These are phyloP conservation scores for Tinea pellionella DNA, from an alignment of 2,888 invertebrate species.

Conservation along the genomic window DNA sequence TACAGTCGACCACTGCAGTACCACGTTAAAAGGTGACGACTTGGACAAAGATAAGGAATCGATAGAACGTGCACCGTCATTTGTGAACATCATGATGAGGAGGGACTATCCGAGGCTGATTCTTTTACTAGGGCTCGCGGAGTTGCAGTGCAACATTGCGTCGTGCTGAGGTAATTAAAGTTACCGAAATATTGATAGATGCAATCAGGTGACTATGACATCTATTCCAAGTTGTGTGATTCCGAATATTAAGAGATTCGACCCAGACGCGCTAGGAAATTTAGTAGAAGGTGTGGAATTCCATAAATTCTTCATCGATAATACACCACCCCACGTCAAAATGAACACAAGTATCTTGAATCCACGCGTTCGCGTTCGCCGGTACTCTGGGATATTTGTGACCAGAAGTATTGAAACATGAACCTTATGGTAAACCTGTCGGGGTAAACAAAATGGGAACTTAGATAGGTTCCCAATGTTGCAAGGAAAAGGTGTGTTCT, in stretches of 20 bases:
- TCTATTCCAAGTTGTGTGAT: conserved; percentile 99
- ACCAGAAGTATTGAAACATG: too few relatives aligned
- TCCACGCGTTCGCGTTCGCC: too few relatives aligned
- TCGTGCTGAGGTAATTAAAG: conserved; percentile 98
- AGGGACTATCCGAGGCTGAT: conserved; percentile 63
- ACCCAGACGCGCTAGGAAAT: conserved; percentile 98
- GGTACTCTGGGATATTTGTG: too few relatives aligned
- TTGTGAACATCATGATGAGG: conserved; percentile 93
- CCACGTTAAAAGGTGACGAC: conserved; percentile 96
- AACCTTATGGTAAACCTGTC: too few relatives aligned
- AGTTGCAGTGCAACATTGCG: conserved; percentile 75
- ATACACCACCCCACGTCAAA: conserved; percentile 89
- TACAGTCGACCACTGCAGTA: conserved; percentile 98
- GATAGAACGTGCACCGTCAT: conserved; percentile 95
- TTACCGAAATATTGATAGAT: conserved; percentile 97
- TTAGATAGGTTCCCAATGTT: background rate
- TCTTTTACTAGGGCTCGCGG: conserved; percentile 63
- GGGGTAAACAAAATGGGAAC: too few relatives aligned
- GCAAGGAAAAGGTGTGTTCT: conserved; percentile 97
- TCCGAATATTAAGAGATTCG: conserved; percentile 98
- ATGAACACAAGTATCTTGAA: conserved; percentile 98
- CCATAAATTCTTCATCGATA: conserved; percentile 99
- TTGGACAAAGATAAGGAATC: conserved; percentile 92
- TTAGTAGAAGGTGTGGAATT: conserved; percentile 99
- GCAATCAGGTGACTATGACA: conserved; percentile 99